phyloP scores from a whole-genome alignment of 2,113 vertebrate genomes.

The Oceanodroma tethys region DNA sequence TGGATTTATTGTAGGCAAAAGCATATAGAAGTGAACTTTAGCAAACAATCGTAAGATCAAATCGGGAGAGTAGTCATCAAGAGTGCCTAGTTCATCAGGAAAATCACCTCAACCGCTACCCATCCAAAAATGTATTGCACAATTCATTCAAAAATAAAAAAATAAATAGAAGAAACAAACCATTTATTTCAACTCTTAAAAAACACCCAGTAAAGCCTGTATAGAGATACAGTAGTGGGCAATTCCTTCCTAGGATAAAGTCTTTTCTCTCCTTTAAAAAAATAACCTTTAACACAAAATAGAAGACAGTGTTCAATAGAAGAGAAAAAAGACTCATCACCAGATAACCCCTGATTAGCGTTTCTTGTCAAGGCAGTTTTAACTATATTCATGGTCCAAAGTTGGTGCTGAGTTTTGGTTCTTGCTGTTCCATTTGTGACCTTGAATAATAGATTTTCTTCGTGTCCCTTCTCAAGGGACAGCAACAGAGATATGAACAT shows the following conservation, averaged over 20 bases:
- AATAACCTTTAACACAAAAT: slow-evolving; percentile 65
- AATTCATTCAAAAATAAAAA: slow-evolving; percentile 73
- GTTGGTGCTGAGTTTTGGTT: slow-evolving; percentile 12
- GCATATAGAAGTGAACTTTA: slow-evolving; percentile 72
- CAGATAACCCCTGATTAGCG: slow-evolving; percentile 24
- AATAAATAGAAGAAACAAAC: slow-evolving; percentile 75
- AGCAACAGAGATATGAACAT: neutral
- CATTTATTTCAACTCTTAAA: slow-evolving; percentile 60
- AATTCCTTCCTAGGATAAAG: slow-evolving; percentile 33
- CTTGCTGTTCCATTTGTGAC: neutral
- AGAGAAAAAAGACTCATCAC: slow-evolving; percentile 14
- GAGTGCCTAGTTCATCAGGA: slow-evolving; percentile 61
- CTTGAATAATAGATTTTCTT: neutral
- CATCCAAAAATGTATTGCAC: slow-evolving; percentile 88
- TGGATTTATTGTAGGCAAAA: slow-evolving; percentile 74
- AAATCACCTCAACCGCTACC: slow-evolving; percentile 57
- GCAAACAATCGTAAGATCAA: slow-evolving; percentile 69
- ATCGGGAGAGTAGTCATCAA: slow-evolving; percentile 45
- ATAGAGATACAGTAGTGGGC: slow-evolving; percentile 15
- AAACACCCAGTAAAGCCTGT: slow-evolving; percentile 40
- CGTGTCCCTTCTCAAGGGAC: neutral
- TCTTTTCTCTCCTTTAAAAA: slow-evolving; percentile 55
- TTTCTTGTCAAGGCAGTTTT: slow-evolving; percentile 39
- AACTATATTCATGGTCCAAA: slow-evolving; percentile 11
- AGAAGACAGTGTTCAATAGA: slow-evolving; percentile 51